These are phyloP conservation scores for Cantharis rustica DNA, from an alignment of 2,888 invertebrate species.

Conservation along the genomic window DNA sequence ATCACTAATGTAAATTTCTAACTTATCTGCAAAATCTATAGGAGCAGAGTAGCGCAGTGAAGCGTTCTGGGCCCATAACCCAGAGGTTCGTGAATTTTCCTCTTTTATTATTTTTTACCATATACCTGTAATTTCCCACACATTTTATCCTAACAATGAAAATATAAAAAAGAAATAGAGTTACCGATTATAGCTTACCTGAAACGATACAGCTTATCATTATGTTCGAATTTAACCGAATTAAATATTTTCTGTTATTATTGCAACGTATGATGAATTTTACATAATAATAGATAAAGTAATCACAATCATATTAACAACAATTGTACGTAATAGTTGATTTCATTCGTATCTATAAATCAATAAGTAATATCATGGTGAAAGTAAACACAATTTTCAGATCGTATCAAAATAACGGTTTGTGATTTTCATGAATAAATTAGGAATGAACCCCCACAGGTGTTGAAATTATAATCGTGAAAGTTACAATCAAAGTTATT, in stretches of 20 bases:
- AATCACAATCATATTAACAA: neutral
- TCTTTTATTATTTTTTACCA: neutral
- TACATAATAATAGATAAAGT: neutral
- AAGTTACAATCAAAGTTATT: neutral
- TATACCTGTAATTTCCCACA: neutral
- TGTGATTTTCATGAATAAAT: slow-evolving; percentile 1
- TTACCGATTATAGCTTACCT: neutral
- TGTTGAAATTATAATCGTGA: neutral
- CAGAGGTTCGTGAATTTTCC: slow-evolving; percentile 83
- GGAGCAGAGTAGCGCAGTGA: slow-evolving; percentile 82
- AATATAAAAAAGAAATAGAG: neutral
- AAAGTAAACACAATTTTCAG: neutral
- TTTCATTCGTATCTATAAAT: neutral
- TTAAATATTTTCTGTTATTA: neutral
- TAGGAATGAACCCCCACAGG: neutral
- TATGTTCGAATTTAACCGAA: neutral
- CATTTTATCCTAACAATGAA: neutral
- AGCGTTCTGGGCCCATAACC: slow-evolving; percentile 86
- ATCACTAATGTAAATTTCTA: too few relatives aligned
- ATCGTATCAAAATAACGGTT: neutral
- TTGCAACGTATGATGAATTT: neutral
- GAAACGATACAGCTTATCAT: neutral
- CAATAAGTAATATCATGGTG: neutral
- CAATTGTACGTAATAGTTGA: neutral
- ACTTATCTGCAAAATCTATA: neutral